Percentiles rank a stretch among this genome's conserved stretches.
Evolutionary conservation across 2,888 invertebrate genomes (phyloP).

Genomic region (Melitaea athalia): DNA sequence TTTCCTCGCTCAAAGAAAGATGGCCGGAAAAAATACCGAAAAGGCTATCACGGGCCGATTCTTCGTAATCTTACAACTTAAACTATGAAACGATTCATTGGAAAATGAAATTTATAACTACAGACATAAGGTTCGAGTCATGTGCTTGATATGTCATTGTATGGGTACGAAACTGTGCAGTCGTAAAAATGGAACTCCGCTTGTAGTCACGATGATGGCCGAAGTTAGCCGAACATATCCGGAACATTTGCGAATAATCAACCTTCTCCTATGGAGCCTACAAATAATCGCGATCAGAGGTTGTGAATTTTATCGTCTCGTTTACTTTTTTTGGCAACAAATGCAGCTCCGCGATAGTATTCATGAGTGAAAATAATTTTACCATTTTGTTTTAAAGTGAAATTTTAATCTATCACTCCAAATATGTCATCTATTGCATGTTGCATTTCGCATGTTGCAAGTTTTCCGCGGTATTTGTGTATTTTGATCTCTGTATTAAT

Average conservation of each 20-base stretch:
- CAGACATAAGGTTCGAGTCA: conserved; percentile 32
- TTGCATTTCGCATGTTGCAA: too few relatives aligned
- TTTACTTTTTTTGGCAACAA: conserved; percentile 28
- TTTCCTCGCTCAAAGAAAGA: conserved; percentile 65
- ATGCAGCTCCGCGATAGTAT: conserved; percentile 6
- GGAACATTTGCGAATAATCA: conserved; percentile 49
- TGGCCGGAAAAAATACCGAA: conserved; percentile 68
- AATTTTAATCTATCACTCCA: too few relatives aligned
- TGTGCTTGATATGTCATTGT: conserved; percentile 27
- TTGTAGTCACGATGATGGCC: conserved; percentile 64
- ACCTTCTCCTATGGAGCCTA: conserved; percentile 26
- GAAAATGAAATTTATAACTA: conserved; percentile 47
- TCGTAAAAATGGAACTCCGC: conserved; percentile 67
- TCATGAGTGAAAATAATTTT: conserved; percentile 13
- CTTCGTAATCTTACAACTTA: conserved; percentile 44
- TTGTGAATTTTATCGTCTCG: conserved; percentile 34
- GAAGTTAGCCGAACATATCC: conserved; percentile 61
- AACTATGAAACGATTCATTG: conserved; percentile 29
- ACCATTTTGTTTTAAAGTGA: not conserved
- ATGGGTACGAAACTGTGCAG: conserved; percentile 54
- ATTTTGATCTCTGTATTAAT: too few relatives aligned
- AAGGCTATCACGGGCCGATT: conserved; percentile 67
- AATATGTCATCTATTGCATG: too few relatives aligned
- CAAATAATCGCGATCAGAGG: conserved; percentile 29
- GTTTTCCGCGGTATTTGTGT: too few relatives aligned